Evolutionary conservation across 2,797 vertebrate species (phyloP).

Genomic region (Cetoscarus ocellatus): DNA sequence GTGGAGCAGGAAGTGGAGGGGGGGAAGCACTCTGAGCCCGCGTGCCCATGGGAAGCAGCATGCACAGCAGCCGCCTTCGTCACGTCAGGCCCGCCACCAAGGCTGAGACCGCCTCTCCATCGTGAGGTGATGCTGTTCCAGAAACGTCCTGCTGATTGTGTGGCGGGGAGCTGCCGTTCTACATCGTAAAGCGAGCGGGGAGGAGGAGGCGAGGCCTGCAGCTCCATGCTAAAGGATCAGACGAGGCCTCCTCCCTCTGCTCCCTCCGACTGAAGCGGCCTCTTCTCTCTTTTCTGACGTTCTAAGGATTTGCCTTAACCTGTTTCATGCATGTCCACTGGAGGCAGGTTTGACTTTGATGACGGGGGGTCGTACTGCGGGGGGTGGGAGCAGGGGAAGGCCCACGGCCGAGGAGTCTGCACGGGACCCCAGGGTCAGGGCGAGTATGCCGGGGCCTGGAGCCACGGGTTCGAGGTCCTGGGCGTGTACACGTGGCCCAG

Average conservation of each 20-base stretch:
- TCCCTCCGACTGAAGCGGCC: conserved; percentile 61
- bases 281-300: conserved; percentile 79
- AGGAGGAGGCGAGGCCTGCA: conserved; percentile 56
- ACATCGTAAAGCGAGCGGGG: conserved; percentile 36
- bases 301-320: conserved; percentile 92
- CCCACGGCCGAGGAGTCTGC: conserved; percentile 97
- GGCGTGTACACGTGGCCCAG: conserved; percentile 99
- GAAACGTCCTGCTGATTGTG: conserved; percentile 32
- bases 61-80: conserved; percentile 77
- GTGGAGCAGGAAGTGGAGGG: conserved; percentile 68
- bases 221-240: conserved; percentile 62
- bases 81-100: conserved; percentile 60
- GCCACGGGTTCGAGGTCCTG: conserved; percentile 97
- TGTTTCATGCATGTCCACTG: conserved; percentile 99
- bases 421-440: conserved; percentile 98
- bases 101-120: conserved; percentile 55
- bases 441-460: conserved; percentile 97
- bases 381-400: conserved; percentile 99
- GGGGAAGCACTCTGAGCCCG: conserved; percentile 76
- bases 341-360: conserved; percentile 99
- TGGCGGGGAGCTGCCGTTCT: conserved; percentile 39
- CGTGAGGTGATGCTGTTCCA: conserved; percentile 46
- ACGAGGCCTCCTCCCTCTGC: conserved; percentile 63
- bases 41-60: conserved; percentile 88
- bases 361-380: conserved; percentile 99